A percentile compares a stretch with the other conserved stretches of the same genome.
Conservation (phyloP, 2,797 vertebrate genomes). For the Threskiornis aethiopicus region DNA sequence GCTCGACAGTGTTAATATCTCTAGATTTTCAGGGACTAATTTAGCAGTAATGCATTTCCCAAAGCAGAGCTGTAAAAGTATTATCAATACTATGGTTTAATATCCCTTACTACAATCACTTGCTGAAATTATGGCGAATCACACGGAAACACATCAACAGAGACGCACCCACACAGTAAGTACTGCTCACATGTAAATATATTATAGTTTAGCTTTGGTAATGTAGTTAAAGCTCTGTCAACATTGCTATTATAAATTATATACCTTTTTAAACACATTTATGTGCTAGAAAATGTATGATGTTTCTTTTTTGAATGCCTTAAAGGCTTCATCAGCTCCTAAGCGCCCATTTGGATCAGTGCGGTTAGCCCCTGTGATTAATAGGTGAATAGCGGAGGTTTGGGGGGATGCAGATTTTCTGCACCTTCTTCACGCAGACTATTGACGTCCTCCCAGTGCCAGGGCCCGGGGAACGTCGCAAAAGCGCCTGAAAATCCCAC, state of each 20-base stretch:
- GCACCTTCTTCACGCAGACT: neutral
- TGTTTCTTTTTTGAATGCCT: constrained; percentile 57
- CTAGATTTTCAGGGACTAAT: constrained; percentile 61
- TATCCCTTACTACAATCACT: constrained; percentile 53
- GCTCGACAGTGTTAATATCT: constrained; percentile 59
- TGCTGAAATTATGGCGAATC: constrained; percentile 41
- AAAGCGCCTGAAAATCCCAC: rapidly evolving
- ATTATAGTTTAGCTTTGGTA: constrained; percentile 12
- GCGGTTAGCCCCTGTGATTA: constrained; percentile 62
- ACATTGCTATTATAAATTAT: constrained; percentile 62
- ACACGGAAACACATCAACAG: constrained; percentile 48
- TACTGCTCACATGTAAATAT: constrained; percentile 52
- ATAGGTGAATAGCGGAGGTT: neutral
- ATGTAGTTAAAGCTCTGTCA: constrained; percentile 57
- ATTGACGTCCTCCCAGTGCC: rapidly evolving
- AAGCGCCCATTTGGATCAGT: constrained; percentile 64
- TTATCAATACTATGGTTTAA: constrained; percentile 61
- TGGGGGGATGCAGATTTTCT: neutral
- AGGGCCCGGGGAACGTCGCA: rapidly evolving
- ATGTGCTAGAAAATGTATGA: constrained; percentile 52
- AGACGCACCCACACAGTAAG: constrained; percentile 56
- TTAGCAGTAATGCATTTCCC: constrained; percentile 63
- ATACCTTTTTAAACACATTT: constrained; percentile 60
- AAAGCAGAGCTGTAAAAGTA: constrained; percentile 62
- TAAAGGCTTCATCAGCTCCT: constrained; percentile 63